These are phyloP conservation scores for Phyllopteryx taeniolatus DNA, from an alignment of 2,113 vertebrate species.

Conservation along the genomic window DNA sequence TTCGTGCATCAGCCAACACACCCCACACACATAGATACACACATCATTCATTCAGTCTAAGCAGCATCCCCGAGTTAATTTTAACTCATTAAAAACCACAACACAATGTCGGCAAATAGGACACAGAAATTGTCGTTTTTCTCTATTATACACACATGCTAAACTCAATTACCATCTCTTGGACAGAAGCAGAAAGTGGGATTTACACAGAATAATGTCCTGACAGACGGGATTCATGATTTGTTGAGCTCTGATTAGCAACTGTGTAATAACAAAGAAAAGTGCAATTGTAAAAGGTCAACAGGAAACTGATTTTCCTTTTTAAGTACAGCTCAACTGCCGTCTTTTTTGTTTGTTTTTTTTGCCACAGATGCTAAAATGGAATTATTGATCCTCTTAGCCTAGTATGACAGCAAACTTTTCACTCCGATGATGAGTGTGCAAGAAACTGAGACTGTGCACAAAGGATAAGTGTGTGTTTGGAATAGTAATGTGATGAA, in stretches of 20 bases:
- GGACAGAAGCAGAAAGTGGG: conserved; percentile 35
- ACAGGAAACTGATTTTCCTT: conserved; percentile 41
- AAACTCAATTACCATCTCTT: conserved; percentile 44
- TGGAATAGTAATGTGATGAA: conserved; percentile 39
- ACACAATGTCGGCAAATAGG: conserved; percentile 24
- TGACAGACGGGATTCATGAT: conserved; percentile 43
- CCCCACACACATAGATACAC: conserved; percentile 27
- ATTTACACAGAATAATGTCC: conserved; percentile 19
- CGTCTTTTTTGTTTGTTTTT: conserved; percentile 9
- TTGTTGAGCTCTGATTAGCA: conserved; percentile 52
- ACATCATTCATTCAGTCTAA: conserved; percentile 29
- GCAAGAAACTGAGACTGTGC: conserved; percentile 10
- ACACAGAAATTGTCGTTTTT: conserved; percentile 44
- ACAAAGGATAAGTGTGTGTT: conserved; percentile 28
- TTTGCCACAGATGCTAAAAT: conserved; percentile 52
- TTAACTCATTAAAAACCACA: conserved; percentile 45
- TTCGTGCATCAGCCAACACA: conserved; percentile 32
- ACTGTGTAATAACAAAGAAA: conserved; percentile 50
- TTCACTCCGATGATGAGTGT: conserved; percentile 40
- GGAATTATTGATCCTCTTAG: conserved; percentile 58
- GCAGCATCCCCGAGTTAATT: conserved; percentile 33
- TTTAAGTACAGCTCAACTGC: conserved; percentile 15
- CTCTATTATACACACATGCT: conserved; percentile 39
- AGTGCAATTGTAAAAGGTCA: conserved; percentile 63
- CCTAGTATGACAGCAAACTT: conserved; percentile 42